These are phyloP conservation scores for rat (Rattus norvegicus) DNA, from an alignment of 2,113 vertebrate species.

Conservation along the genomic window GRCr8 NC_086022.1:108058501-108059000, in stretches of 20 bases:
- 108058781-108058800: neutral
- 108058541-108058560: neutral
- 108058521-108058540: neutral
- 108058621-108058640: neutral
- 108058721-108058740: neutral
- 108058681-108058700: neutral
- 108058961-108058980: neutral
- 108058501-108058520: neutral
- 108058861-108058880: neutral
- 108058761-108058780: neutral
- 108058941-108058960: neutral
- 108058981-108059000: neutral
- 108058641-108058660: neutral
- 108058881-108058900: neutral
- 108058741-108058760: neutral
- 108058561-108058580: no score
- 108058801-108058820: neutral
- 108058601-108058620: neutral
- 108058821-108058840: neutral
- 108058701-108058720: neutral
- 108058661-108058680: neutral
- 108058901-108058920: neutral
- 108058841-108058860: neutral
- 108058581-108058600: neutral
- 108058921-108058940: no score